Conservation (phyloP, 2,797 vertebrate species). For the Acrossocheilus wenchowensis region DNA sequence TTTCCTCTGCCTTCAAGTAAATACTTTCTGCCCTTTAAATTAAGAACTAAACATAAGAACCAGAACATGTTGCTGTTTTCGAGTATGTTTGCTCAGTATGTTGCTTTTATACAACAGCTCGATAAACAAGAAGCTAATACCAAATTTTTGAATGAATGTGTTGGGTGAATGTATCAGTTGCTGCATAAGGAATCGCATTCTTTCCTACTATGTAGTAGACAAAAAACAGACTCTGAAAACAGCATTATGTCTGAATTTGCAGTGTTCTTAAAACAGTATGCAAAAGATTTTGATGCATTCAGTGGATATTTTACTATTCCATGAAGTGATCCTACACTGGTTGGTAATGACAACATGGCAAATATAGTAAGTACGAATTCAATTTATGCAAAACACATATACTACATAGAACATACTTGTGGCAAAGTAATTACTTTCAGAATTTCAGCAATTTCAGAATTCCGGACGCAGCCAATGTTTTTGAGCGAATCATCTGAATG, state of each 20-base stretch:
- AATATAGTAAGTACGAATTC: background rate
- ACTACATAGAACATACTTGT: background rate
- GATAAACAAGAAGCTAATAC: background rate
- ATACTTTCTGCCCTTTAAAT: conserved; percentile 62
- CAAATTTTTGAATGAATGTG: background rate
- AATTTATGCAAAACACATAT: background rate
- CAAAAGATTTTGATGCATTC: background rate
- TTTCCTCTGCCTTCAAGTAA: conserved; percentile 55
- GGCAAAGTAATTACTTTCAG: background rate
- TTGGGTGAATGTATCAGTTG: background rate
- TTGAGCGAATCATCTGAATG: background rate
- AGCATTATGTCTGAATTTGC: background rate
- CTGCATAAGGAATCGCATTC: background rate
- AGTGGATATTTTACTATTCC: background rate
- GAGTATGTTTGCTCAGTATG: conserved; percentile 26
- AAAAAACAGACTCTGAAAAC: background rate
- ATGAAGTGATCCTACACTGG: background rate
- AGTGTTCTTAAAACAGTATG: background rate
- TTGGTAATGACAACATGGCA: background rate
- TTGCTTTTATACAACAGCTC: background rate
- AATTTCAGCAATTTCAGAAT: background rate
- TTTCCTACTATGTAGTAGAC: background rate
- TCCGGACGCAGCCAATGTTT: background rate
- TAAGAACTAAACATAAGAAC: conserved; percentile 48
- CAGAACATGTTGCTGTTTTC: conserved; percentile 44